A percentile compares a stretch with the other conserved stretches of the same genome.
These are phyloP conservation scores for Gadus chalcogrammus DNA, from an alignment of 2,113 vertebrate genomes.

Conservation along the genomic window DNA sequence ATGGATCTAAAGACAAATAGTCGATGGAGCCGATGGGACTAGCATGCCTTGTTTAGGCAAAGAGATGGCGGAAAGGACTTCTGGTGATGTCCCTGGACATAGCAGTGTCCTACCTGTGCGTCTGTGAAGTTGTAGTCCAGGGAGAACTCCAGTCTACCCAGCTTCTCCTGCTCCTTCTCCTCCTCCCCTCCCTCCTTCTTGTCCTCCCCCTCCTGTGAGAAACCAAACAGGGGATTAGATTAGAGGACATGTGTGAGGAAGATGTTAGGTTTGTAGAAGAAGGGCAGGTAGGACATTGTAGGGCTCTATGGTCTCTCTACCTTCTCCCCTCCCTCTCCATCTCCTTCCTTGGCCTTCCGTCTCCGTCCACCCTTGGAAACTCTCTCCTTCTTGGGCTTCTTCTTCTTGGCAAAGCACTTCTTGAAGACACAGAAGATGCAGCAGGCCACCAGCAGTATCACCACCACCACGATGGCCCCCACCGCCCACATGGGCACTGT, in stretches of 20 bases:
- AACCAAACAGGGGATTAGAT: too few relatives aligned
- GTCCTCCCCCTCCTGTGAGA: slow-evolving; percentile 75
- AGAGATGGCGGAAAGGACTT: too few relatives aligned
- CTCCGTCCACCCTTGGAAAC: slow-evolving; percentile 77
- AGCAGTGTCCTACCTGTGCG: slow-evolving; percentile 66
- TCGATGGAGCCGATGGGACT: too few relatives aligned
- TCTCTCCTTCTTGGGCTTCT: slow-evolving; percentile 81
- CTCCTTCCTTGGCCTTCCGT: slow-evolving; percentile 56
- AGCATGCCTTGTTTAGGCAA: too few relatives aligned
- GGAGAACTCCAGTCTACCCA: slow-evolving; percentile 84
- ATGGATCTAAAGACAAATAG: too few relatives aligned
- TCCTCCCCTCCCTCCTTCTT: slow-evolving; percentile 74
- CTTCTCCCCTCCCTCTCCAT: slow-evolving; percentile 61
- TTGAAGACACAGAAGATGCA: slow-evolving; percentile 78
- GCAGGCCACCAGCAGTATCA: slow-evolving; percentile 72
- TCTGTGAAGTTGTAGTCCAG: slow-evolving; percentile 88
- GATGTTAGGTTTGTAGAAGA: too few relatives aligned
- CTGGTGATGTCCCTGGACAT: too few relatives aligned
- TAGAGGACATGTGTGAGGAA: too few relatives aligned
- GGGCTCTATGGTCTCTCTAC: slow-evolving; percentile 13
- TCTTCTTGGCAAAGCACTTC: slow-evolving; percentile 79
- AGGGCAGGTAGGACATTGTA: too few relatives aligned
- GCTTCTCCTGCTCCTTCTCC: slow-evolving; percentile 75
- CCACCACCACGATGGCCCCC: slow-evolving; percentile 75
- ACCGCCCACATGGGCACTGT: slow-evolving; percentile 85